These are phyloP conservation scores for Poeciliopsis prolifica DNA, from an alignment of 2,113 vertebrate species.

Conservation along the genomic window DNA sequence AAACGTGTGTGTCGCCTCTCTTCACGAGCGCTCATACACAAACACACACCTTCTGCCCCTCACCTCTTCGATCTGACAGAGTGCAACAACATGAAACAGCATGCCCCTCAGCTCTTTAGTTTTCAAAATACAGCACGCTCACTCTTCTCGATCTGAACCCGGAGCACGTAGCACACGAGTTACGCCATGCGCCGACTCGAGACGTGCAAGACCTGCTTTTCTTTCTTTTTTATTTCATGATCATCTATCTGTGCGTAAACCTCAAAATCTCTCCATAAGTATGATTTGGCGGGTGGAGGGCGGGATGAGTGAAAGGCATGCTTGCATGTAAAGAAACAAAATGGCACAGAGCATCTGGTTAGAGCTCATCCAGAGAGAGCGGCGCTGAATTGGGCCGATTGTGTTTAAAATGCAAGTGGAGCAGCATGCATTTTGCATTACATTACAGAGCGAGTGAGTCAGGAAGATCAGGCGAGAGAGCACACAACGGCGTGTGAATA, in stretches of 20 bases:
- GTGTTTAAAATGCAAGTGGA: conserved; percentile 74
- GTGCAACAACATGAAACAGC: conserved; percentile 66
- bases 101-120: conserved; percentile 65
- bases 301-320: conserved; percentile 2
- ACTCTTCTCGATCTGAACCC: conserved; percentile 63
- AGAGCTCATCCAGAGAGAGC: conserved; percentile 52
- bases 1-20: conserved; percentile 39
- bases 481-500: conserved; percentile 34
- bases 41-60: conserved; percentile 45
- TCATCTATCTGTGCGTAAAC: conserved; percentile 56
- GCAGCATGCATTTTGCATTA: conserved; percentile 73
- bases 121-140: conserved; percentile 55
- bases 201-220: conserved; percentile 50
- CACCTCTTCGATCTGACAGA: conserved; percentile 44
- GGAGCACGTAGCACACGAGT: conserved; percentile 62
- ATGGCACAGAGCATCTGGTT: conserved; percentile 67
- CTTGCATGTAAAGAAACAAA: conserved; percentile 63
- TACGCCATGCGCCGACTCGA: conserved; percentile 56
- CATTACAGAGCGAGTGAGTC: conserved; percentile 66
- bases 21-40: conserved; percentile 13
- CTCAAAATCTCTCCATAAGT: conserved; percentile 71
- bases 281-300: conserved; percentile 50
- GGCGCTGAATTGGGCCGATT: conserved; percentile 48
- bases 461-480: conserved; percentile 55
- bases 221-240: background rate